Base-by-base conservation (phyloP, 2,888 invertebrate species). In the Nyleta sp. region DNA sequence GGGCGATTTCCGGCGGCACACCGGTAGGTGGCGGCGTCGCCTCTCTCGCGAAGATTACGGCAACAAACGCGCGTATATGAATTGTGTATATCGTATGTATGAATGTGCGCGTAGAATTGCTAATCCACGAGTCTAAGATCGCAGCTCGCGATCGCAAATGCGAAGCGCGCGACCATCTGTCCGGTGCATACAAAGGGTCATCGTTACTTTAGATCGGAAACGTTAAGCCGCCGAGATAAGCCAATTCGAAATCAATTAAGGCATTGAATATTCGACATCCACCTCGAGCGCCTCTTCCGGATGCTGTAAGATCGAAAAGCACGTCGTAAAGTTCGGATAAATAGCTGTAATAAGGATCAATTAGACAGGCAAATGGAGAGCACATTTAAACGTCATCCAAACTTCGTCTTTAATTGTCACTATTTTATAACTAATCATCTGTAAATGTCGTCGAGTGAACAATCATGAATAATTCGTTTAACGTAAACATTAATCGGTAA, bases 181-280 rank as follows among this genome's bases (percentile, higher is more conserved):
- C n/a, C n/a, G n/a, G n/a, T n/a, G 31, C 64, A 64, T 57, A 72
- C 72, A 72, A 72, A 55, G 57, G 55, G 3, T 28, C 71, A 22
- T 53, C 53, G 46, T 71, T 71, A 62, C 71, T n/a, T 71, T 31
- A 55, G 71, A 71, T 46, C 46, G 31, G 28, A 28, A 4, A 7
- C 28, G 28, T 20, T 22, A 7, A 44, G 22, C 40, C 48, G 33
- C 8, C n/a, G 35, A 75, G 67, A 75, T 68, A 75, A 75, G 55
- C 65, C 55, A 73, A 73, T 73, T 50, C 31, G 53, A 67, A 46
- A 75, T 75, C 74, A 75, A 75, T 75, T 75, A 75, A 67, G 60
- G 53, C 48, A 35, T 59, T 67, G 18, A 33, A 59, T 73, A 59
- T 60, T 67, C 42, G 40, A 68, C 57, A 17, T 65, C 52, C 33